Conservation (phyloP, 2,113 vertebrate species). For the Seriola quinqueradiata region DNA sequence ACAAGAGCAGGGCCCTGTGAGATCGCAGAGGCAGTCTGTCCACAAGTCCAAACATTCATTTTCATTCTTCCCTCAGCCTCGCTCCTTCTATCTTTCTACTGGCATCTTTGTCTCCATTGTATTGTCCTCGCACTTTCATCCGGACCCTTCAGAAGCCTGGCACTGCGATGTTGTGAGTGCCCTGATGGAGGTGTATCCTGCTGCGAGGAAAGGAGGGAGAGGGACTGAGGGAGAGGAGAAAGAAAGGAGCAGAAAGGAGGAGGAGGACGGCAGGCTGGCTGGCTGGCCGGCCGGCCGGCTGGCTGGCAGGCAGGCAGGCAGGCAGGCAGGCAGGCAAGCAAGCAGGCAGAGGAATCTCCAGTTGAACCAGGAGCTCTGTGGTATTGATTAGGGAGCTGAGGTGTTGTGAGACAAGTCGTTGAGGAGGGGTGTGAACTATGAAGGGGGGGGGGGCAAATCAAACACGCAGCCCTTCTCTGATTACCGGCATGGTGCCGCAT, state of each 20-base stretch:
- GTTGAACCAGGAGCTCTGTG: conserved; percentile 63
- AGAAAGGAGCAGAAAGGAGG: conserved; percentile 24
- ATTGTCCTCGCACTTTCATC: conserved; percentile 79
- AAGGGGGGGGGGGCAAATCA: conserved; percentile 70
- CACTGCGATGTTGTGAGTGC: conserved; percentile 45
- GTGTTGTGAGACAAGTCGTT: conserved; percentile 75
- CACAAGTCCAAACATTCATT: conserved; percentile 77
- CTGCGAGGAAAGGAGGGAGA: conserved; percentile 68
- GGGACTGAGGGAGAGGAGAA: conserved; percentile 51
- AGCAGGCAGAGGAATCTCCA: conserved; percentile 62
- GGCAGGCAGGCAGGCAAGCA: conserved; percentile 37
- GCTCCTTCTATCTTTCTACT: conserved; percentile 33
- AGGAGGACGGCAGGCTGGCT: conserved; percentile 20
- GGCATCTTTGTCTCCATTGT: conserved; percentile 61
- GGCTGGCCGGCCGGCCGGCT: background rate
- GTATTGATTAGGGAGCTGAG: conserved; percentile 78
- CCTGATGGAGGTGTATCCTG: conserved; percentile 74
- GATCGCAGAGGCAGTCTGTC: conserved; percentile 66
- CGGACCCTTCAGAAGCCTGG: conserved; percentile 72
- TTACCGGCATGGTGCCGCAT: conserved; percentile 80
- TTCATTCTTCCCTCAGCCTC: conserved; percentile 53
- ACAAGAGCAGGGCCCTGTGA: conserved; percentile 73
- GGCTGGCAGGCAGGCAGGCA: conserved; percentile 21
- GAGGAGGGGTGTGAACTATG: conserved; percentile 65
- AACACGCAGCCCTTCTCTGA: conserved; percentile 78